A percentile compares a stretch with the other conserved stretches of the same genome.
Conservation (phyloP, 2,888 invertebrate genomes). For the Sphinx pinastri region DNA sequence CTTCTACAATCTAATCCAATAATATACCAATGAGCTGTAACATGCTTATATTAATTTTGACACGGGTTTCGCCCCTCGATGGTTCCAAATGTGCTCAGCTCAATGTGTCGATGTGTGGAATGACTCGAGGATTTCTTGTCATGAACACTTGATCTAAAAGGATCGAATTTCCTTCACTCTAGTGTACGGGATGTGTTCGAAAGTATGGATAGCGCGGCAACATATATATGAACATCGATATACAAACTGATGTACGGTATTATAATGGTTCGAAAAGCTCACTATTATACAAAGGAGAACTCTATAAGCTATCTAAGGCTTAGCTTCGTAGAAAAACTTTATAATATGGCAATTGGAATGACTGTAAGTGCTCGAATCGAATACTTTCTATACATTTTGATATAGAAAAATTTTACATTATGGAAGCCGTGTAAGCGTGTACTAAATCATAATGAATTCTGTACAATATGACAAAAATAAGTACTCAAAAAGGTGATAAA, state of each 20-base stretch:
- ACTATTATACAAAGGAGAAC: conserved; percentile 32
- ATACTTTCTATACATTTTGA: conserved; percentile 34
- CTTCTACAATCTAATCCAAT: no score
- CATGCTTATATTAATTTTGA: conserved; percentile 44
- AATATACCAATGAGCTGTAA: conserved; percentile 52
- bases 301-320: conserved; percentile 20
- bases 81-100: not conserved
- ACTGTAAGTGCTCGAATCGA: conserved; percentile 31
- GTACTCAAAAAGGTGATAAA: conserved; percentile 42
- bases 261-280: conserved; percentile 37
- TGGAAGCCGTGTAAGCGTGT: conserved; percentile 72
- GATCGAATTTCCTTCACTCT: not conserved
- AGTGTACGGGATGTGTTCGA: conserved; percentile 9
- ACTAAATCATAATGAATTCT: conserved; percentile 41
- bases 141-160: conserved; percentile 13
- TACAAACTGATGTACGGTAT: not conserved
- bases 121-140: conserved; percentile 4
- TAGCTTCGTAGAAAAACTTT: not conserved
- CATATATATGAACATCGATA: conserved; percentile 40
- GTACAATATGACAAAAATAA: conserved; percentile 42
- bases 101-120: conserved; percentile 12
- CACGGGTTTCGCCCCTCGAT: not conserved
- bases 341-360: conserved; percentile 28
- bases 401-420: conserved; percentile 36
- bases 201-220: conserved; percentile 42